Percentiles rank a stretch among this genome's conserved stretches.
phyloP scores from a whole-genome alignment of 2,888 invertebrate genomes.

The Sarcophaga subvicina region DNA sequence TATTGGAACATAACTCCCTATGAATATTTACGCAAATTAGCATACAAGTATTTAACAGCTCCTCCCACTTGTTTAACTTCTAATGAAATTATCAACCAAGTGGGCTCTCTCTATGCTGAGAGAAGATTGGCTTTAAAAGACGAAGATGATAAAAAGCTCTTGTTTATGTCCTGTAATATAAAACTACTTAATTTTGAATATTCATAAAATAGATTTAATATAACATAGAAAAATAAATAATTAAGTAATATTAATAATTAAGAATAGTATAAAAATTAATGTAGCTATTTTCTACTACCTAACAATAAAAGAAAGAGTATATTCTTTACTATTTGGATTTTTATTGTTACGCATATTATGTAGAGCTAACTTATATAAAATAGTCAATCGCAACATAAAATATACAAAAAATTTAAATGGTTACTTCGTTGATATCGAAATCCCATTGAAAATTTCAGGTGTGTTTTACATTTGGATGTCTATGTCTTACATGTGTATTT shows the following conservation, averaged over 20 bases:
- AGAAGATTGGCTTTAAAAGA: constrained; percentile 48
- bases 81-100: constrained; percentile 54
- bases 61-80: constrained; percentile 58
- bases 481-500: constrained; percentile 27
- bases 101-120: constrained; percentile 55
- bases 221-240: background rate
- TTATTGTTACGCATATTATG: constrained; percentile 51
- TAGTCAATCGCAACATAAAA: constrained; percentile 57
- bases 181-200: constrained; percentile 65
- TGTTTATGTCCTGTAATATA: constrained; percentile 67
- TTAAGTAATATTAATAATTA: background rate
- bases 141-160: constrained; percentile 54
- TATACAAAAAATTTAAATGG: constrained; percentile 49
- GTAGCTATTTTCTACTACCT: too few relatives aligned
- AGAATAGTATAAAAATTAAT: background rate
- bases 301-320: constrained; percentile 7
- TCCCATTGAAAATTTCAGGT: constrained; percentile 31
- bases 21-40: constrained; percentile 63
- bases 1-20: constrained; percentile 66
- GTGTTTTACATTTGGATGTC: constrained; percentile 20
- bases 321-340: constrained; percentile 23
- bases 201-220: constrained; percentile 5
- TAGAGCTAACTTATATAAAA: constrained; percentile 60
- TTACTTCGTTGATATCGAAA: constrained; percentile 28
- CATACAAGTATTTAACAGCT: constrained; percentile 63